Base-by-base conservation (phyloP, 1,140 invertebrate species). In the Monomorium pharaonis region DNA sequence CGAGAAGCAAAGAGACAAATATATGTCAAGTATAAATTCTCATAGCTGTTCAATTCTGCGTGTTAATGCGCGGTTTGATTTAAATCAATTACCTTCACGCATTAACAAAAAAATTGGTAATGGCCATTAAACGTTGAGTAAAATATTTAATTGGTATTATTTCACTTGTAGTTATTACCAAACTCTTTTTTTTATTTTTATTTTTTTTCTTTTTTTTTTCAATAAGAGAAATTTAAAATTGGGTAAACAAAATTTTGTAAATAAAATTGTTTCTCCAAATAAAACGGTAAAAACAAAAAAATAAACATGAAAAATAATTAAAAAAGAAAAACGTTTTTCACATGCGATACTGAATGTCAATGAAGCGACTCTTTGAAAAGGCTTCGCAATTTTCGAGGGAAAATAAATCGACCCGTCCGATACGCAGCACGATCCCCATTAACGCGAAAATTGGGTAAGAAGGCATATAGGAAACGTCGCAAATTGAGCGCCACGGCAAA, bases 391-490 rank as follows among this genome's bases (percentile, higher is more conserved):
- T n/a, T n/a, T 14, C 21, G 42, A 63, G 42, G 33, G 60, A 63
- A 75, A 65, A 49, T 77, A 51, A 62, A 78, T 78, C 16, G 21
- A 47, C 6, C 14, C 72, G 62, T 27, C 56, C 72, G 56, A 24
- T 63, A 42, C 12, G 18, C 75, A 21, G 75, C 69, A 63, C 24
- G 67, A 67, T 85, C 72, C n/a, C 88, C 76, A 89, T 90, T 87
- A 90, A 89, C 80, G 47, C 58, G 88, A 90, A 88, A 93, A 93
- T 91, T 86, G 90, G 92, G 85, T 94, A 94, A 94, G 94, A 94
- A 94, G 94, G 94, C 94, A 93, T 94, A 94, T 93, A 95, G 94
- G 94, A 95, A 95, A 92, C 93, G 92, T 92, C 92, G 94, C 92
- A 93, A 94, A 94, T 94, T 93, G 94, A 93, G 93, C 93, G 90